Evolutionary conservation across 2,797 vertebrate species (phyloP).

Genomic region (Tangara arthus): DNA sequence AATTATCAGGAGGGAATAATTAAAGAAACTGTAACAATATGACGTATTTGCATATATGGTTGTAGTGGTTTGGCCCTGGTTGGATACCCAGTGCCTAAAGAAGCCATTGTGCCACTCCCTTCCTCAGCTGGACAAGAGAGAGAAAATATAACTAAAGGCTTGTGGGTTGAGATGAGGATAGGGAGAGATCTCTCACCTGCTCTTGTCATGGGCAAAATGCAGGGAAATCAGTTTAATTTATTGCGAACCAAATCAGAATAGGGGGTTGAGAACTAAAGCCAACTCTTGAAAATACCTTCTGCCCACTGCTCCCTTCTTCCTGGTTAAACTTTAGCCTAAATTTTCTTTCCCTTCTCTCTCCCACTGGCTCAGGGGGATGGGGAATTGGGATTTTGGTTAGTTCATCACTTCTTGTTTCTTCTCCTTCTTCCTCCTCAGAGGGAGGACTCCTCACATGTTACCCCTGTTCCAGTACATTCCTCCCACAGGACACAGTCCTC

Average conservation of each 20-base stretch:
- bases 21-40: neutral
- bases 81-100: accelerated
- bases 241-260: neutral
- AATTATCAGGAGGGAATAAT: neutral
- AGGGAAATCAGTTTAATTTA: neutral
- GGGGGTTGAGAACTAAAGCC: neutral
- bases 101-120: neutral
- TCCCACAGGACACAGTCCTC: neutral
- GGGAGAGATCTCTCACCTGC: neutral
- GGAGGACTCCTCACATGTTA: neutral
- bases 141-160: neutral
- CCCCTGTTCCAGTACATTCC: neutral
- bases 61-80: neutral
- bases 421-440: neutral
- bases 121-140: neutral
- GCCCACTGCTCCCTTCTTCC: neutral
- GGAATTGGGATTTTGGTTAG: neutral
- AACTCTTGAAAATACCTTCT: neutral
- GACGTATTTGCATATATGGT: neutral
- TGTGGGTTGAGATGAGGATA: neutral
- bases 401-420: neutral
- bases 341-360: neutral
- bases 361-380: accelerated
- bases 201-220: neutral
- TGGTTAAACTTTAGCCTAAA: neutral